Percentiles rank a stretch among this genome's conserved stretches.
Conservation (phyloP, 2,113 vertebrate genomes). For the Zosterops lateralis region DNA sequence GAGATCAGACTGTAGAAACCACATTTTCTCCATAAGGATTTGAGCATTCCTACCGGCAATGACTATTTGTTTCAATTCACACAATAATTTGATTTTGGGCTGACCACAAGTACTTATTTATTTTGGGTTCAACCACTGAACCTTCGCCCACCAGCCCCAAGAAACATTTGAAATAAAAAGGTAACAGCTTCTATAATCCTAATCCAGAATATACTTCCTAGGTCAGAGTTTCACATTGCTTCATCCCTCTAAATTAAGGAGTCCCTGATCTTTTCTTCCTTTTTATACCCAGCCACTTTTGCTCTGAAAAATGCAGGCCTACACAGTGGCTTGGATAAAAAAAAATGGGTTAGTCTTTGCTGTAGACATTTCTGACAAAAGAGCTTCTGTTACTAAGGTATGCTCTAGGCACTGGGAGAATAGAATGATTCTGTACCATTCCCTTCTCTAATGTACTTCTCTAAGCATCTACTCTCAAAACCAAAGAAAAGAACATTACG, state of each 20-base stretch:
- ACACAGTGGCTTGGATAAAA: not conserved
- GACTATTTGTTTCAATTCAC: not conserved
- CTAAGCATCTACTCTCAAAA: not conserved
- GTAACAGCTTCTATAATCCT: not conserved
- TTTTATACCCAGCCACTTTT: not conserved
- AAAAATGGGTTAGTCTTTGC: not conserved
- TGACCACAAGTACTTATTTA: not conserved
- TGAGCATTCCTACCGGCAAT: not conserved
- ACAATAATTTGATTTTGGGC: slow-evolving; percentile 12
- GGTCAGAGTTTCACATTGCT: not conserved
- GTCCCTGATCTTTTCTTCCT: not conserved
- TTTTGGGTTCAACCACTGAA: slow-evolving; percentile 1
- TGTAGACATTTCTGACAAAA: not conserved
- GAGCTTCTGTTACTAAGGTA: not conserved
- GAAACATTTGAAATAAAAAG: not conserved
- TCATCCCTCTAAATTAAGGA: not conserved
- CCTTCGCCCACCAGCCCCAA: not conserved
- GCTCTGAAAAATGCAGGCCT: not conserved
- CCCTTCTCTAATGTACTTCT: not conserved
- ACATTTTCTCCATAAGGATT: not conserved
- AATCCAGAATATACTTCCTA: not conserved
- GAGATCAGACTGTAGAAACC: not conserved
- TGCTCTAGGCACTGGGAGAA: not conserved
- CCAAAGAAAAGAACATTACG: not conserved
- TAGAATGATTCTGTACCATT: not conserved